Base-by-base conservation (phyloP, 2,797 vertebrate species). In the Knipowitschia caucasica region DNA sequence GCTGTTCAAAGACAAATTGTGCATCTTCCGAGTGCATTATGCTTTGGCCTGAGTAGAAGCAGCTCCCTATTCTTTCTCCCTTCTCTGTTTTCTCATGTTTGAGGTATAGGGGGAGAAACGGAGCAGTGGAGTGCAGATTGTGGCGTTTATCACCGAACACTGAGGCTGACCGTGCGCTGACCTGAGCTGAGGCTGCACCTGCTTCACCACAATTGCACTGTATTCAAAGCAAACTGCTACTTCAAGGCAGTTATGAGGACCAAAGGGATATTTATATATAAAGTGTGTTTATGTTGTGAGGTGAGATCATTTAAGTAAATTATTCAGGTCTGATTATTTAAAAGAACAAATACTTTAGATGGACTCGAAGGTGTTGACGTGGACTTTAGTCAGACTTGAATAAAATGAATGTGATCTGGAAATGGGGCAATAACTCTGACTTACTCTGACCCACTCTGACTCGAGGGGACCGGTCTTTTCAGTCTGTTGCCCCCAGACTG, bases 1-100 rank as follows among this genome's bases (percentile, higher is more conserved):
- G 75, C 81, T 54, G 35, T 77, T 87, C 62, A 56, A 68, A 86
- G 83, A 86, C 75, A 77, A 83, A 89, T 86, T 24, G 59, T 51
- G 82, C 77, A 58, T 83, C 81, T 67, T 77, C 73, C 62, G 62
- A 69, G 65, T 53, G 81, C 84, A 85, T 80, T 82, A 73, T 83
- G 71, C 82, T 86, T 78, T n/a, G 51, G 50, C 57, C 71, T 44
- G 59, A 68, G 68, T 75, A 38, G 66, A 80, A 87, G 24, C 25
- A 42, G 70, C 79, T 72, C 39, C 21, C 20, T 12, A 20, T 42
- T n/a, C 14, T 15, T 4, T 15, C 39, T 14, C 11, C 1, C 20
- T 9, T 18, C 35, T 18, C 54, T 50, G 36, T 59, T 65, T 62
- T 34, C 30, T 51, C 46, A 60, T 53, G 61, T 67, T 64, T 58